Evolutionary conservation across 1,140 invertebrate species (phyloP).

Genomic region (Monomorium pharaonis): DNA sequence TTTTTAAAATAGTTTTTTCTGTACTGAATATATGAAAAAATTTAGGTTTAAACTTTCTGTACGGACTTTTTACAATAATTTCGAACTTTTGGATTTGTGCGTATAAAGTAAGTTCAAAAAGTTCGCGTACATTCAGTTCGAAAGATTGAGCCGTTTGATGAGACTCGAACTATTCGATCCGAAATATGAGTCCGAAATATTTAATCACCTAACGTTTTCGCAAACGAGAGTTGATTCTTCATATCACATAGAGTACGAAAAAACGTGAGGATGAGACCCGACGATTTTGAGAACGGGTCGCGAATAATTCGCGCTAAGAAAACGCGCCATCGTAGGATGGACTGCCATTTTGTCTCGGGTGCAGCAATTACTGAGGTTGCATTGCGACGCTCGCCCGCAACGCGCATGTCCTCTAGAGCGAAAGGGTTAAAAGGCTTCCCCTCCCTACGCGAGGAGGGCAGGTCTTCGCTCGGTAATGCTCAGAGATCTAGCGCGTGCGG

Average conservation of each 20-base stretch:
- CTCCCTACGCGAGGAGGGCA: slow-evolving; percentile 56
- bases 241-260: background rate
- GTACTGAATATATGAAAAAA: no score
- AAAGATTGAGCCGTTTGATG: no score
- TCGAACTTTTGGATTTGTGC: no score
- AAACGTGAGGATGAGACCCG: background rate
- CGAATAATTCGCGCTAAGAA: slow-evolving; percentile 28
- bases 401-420: slow-evolving; percentile 68
- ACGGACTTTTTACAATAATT: no score
- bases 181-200: no score
- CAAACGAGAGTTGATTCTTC: background rate
- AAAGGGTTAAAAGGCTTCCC: slow-evolving; percentile 73
- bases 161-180: no score
- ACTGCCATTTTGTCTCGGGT: slow-evolving; percentile 72
- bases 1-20: no score
- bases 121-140: no score
- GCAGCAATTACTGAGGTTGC: slow-evolving; percentile 74
- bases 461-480: slow-evolving; percentile 50
- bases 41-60: no score
- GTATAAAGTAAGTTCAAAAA: no score
- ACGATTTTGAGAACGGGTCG: background rate
- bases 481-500: background rate
- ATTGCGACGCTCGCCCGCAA: slow-evolving; percentile 59
- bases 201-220: background rate
- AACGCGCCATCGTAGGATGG: slow-evolving; percentile 61